A percentile compares a stretch with the other conserved stretches of the same genome.
phyloP scores from a whole-genome alignment of 2,797 vertebrate genomes.

The Tragopan temminckii region DNA sequence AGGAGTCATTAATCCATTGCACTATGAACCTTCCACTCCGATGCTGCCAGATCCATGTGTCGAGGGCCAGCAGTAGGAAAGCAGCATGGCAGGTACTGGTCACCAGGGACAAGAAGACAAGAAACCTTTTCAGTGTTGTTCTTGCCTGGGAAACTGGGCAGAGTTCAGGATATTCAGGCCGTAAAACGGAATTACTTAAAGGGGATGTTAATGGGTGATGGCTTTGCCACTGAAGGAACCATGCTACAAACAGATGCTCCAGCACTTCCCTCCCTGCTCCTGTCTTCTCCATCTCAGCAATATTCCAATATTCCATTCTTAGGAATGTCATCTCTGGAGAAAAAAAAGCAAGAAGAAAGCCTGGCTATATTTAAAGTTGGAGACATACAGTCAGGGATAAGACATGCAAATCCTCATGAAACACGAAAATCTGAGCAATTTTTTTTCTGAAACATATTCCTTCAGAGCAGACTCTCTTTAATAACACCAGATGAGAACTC shows the following conservation, averaged over 20 bases:
- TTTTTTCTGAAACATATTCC: neutral
- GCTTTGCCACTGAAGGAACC: neutral
- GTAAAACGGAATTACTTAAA: neutral
- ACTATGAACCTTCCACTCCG: slow-evolving; percentile 36
- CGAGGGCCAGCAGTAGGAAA: neutral
- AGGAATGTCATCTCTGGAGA: neutral
- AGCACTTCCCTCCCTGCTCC: neutral
- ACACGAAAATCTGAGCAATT: neutral
- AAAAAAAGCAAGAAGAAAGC: neutral
- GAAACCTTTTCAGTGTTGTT: neutral
- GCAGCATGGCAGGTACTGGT: neutral
- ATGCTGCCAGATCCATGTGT: slow-evolving; percentile 34
- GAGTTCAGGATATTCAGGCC: neutral
- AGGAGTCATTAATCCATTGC: slow-evolving; percentile 50
- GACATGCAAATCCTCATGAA: neutral
- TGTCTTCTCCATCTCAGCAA: neutral
- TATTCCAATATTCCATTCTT: neutral
- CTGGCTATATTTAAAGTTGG: neutral
- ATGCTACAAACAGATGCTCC: neutral
- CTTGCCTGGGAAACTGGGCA: neutral
- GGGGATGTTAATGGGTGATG: neutral
- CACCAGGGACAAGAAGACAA: neutral
- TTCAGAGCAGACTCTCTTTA: neutral
- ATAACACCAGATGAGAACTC: neutral
- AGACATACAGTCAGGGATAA: neutral